phyloP scores from a whole-genome alignment of 2,888 invertebrate species.

The Norana najaformis region DNA sequence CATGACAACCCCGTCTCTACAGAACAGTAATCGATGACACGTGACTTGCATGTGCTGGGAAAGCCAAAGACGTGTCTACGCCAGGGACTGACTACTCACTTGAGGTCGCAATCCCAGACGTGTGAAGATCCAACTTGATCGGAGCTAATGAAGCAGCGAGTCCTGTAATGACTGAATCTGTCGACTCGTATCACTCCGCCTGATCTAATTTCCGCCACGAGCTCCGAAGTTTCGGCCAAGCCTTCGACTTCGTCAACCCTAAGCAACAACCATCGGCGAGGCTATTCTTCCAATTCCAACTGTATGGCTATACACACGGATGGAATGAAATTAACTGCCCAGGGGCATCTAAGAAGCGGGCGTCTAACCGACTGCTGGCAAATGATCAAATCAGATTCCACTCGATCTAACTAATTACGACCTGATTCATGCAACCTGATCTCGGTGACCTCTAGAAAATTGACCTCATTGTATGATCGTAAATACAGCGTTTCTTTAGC shows the following conservation, averaged over 20 bases:
- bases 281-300: background rate
- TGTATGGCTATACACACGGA: background rate
- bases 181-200: background rate
- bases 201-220: background rate
- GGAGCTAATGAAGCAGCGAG: background rate
- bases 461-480: background rate
- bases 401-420: too few species aligned
- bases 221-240: background rate
- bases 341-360: background rate
- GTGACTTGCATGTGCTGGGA: background rate
- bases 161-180: slow-evolving; percentile 15
- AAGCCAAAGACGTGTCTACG: background rate
- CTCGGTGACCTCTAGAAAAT: background rate
- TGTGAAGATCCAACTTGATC: background rate
- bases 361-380: background rate
- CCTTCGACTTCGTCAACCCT: slow-evolving; percentile 2
- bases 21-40: background rate
- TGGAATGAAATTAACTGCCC: background rate
- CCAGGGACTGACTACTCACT: background rate
- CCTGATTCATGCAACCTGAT: background rate
- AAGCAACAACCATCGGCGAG: background rate
- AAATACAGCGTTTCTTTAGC: too few species aligned
- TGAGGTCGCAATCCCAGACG: slow-evolving; percentile 7
- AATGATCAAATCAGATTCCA: background rate
- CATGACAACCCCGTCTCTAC: background rate